Conservation (phyloP, 35 echinoderm and acorn worm genomes). For the Acanthaster planci region DNA sequence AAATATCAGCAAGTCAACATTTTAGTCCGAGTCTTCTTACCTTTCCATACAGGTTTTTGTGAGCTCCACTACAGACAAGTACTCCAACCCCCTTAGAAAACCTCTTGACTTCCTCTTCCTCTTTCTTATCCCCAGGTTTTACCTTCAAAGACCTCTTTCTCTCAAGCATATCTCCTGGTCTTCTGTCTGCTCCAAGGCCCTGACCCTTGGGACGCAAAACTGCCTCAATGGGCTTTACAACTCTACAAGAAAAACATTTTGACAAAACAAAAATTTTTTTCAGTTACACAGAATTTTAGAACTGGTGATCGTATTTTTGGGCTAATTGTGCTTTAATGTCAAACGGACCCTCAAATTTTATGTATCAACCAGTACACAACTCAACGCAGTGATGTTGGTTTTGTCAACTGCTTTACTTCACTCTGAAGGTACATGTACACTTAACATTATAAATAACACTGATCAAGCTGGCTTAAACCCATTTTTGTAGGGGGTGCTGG, state of each 20-base stretch:
- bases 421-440: too few species aligned
- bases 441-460: too few species aligned
- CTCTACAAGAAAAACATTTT: constrained; percentile 32
- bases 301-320: too few species aligned
- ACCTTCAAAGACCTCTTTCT: constrained; percentile 23
- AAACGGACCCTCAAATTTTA: too few species aligned
- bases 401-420: too few species aligned
- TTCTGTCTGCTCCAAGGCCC: constrained; percentile 81
- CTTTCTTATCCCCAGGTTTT: constrained; percentile 64
- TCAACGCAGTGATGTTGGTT: too few species aligned
- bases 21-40: constrained; percentile 53
- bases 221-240: constrained; percentile 69
- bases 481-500: too few species aligned
- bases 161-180: constrained; percentile 50
- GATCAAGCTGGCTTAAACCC: too few species aligned
- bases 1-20: too few species aligned
- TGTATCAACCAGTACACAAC: too few species aligned
- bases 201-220: constrained; percentile 88
- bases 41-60: constrained; percentile 98
- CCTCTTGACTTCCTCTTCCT: constrained; percentile 49
- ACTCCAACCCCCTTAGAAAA: constrained; percentile 78
- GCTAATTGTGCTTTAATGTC: too few species aligned
- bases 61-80: constrained; percentile 81
- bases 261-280: not conserved
- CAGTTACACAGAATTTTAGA: too few species aligned